These are phyloP conservation scores for Hirtodrosophila confusa DNA, from an alignment of 2,888 invertebrate genomes.

Conservation along the genomic window DNA sequence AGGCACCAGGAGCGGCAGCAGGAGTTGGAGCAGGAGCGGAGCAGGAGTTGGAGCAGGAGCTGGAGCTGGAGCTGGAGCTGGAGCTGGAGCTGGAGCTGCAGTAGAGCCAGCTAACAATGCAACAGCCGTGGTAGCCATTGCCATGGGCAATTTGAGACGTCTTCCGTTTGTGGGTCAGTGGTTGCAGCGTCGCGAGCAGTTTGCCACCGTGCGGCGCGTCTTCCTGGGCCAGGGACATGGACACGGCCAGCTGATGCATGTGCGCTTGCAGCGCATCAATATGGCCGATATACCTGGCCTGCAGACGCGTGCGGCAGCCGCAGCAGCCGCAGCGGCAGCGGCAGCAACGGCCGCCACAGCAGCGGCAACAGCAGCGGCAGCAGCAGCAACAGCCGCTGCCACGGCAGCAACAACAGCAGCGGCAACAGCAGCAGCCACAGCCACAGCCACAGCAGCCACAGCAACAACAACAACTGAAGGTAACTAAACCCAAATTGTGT, in stretches of 20 bases:
- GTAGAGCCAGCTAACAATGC: constrained; percentile 27
- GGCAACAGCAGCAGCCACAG: constrained; percentile 8
- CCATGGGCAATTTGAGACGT: constrained; percentile 75
- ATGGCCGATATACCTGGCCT: constrained; percentile 82
- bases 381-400: constrained; percentile 18
- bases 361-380: constrained; percentile 19
- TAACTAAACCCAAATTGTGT: constrained; percentile 25
- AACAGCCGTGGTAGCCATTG: constrained; percentile 55
- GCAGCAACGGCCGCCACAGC: constrained; percentile 29
- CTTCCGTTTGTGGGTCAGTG: constrained; percentile 74
- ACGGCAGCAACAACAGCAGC: constrained; percentile 5
- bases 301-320: constrained; percentile 32
- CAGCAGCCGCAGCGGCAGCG: constrained; percentile 34
- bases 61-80: constrained; percentile 2
- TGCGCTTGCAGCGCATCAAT: constrained; percentile 82
- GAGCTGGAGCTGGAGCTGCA: background rate
- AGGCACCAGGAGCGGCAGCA: background rate
- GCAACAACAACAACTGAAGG: constrained; percentile 28
- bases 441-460: constrained; percentile 1
- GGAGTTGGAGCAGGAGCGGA: constrained; percentile 3
- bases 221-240: constrained; percentile 60
- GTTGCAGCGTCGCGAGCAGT: constrained; percentile 74
- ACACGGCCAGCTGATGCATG: constrained; percentile 65
- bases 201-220: constrained; percentile 75
- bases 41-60: constrained; percentile 1